Evolutionary conservation across 2,113 vertebrate species (phyloP).

Genomic region (Ailuropoda melanoleuca): DNA sequence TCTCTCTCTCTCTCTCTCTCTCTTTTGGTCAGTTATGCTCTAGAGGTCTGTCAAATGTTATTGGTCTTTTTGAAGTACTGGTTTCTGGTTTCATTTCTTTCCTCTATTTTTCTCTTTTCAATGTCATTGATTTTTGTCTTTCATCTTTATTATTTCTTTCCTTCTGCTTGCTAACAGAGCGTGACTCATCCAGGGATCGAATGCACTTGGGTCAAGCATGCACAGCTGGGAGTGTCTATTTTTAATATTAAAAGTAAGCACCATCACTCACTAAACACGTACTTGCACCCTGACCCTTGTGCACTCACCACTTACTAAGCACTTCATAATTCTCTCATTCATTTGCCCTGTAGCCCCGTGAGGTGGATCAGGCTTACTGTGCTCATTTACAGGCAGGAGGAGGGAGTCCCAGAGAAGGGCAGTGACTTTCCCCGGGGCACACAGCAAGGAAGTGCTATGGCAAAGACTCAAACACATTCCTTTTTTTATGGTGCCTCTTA

Average conservation of each 20-base stretch:
- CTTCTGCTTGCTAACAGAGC: neutral
- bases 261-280: neutral
- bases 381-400: neutral
- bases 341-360: neutral
- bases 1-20: neutral
- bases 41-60: neutral
- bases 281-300: accelerated
- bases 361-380: accelerated
- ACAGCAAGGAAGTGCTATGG: neutral
- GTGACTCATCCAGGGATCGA: neutral
- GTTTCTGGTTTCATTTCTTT: neutral
- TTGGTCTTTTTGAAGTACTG: neutral
- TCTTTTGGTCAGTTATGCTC: neutral
- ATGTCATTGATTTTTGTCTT: neutral
- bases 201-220: neutral
- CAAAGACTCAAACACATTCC: neutral
- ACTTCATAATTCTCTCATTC: neutral
- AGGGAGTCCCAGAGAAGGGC: neutral
- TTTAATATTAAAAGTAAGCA: neutral
- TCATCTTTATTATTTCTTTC: neutral
- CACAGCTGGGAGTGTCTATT: neutral
- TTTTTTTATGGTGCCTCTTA: neutral
- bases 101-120: neutral
- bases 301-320: neutral
- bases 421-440: neutral